A percentile compares a stretch with the other conserved stretches of the same genome.
These are phyloP conservation scores for Hyppa rectilinea DNA, from an alignment of 2,888 invertebrate genomes.

Conservation along the genomic window DNA sequence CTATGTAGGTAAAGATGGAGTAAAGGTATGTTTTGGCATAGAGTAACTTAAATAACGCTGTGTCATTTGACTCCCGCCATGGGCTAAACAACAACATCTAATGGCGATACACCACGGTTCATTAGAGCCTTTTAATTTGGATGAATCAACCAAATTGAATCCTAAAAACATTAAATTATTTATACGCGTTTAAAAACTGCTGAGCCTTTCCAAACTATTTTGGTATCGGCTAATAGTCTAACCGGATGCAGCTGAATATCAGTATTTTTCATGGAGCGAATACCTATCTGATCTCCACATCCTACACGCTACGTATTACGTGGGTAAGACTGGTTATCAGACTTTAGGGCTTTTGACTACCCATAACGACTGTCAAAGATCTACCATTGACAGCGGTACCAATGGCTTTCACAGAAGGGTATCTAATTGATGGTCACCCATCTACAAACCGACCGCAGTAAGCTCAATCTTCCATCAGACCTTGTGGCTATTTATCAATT, in stretches of 20 bases:
- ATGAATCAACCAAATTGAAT: constrained; percentile 5
- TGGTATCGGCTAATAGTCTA: no score
- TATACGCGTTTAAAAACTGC: background rate
- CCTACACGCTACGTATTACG: background rate
- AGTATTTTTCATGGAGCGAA: no score
- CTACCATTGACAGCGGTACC: no score
- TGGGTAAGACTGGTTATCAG: background rate
- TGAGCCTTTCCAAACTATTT: background rate
- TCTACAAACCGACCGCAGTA: no score
- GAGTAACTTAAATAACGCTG: background rate
- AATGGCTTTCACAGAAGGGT: no score
- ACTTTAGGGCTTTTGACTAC: background rate
- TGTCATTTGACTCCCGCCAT: background rate
- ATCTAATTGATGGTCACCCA: no score
- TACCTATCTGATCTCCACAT: background rate
- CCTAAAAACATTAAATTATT: background rate
- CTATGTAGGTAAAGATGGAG: no score
- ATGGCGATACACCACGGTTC: background rate
- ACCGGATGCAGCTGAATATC: no score
- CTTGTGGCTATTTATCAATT: background rate
- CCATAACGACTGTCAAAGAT: no score
- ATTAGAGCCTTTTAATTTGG: constrained; percentile 25
- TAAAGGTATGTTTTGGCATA: background rate
- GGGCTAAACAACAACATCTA: background rate
- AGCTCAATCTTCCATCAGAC: background rate